Percentiles rank a stretch among this genome's conserved stretches.
Evolutionary conservation across 1,140 invertebrate genomes (phyloP).

Genomic region (Aricia agestis): DNA sequence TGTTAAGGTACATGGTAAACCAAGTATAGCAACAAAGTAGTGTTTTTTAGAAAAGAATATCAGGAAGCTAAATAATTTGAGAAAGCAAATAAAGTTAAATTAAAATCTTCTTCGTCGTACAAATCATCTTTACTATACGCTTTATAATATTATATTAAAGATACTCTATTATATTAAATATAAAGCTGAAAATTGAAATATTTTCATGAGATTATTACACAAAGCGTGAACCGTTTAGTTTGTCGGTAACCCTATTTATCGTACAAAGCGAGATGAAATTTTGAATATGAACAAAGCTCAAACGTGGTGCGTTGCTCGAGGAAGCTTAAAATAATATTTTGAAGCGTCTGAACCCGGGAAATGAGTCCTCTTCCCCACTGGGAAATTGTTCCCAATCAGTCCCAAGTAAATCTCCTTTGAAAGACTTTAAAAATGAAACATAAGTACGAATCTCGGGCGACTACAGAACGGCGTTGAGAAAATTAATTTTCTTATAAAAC

Average conservation of each 20-base stretch:
- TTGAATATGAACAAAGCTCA: slow-evolving; percentile 51
- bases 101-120: no score
- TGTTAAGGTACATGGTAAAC: no score
- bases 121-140: no score
- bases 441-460: slow-evolving; percentile 30
- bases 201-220: slow-evolving; percentile 16
- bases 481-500: slow-evolving; percentile 16
- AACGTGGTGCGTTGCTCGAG: slow-evolving; percentile 56
- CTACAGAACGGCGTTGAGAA: slow-evolving; percentile 1
- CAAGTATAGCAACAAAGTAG: no score
- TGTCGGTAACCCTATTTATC: slow-evolving; percentile 28
- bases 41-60: no score
- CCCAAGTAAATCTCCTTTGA: slow-evolving; percentile 57
- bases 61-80: no score
- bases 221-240: slow-evolving; percentile 17
- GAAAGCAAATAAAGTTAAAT: background rate
- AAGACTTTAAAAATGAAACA: slow-evolving; percentile 62
- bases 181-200: slow-evolving; percentile 3
- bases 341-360: slow-evolving; percentile 61
- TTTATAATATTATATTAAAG: no score
- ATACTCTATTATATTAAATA: background rate
- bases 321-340: slow-evolving; percentile 72
- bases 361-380: slow-evolving; percentile 65
- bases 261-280: slow-evolving; percentile 52
- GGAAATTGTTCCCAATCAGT: slow-evolving; percentile 70